A percentile compares a stretch with the other conserved stretches of the same genome.
Evolutionary conservation across 2,113 vertebrate genomes (phyloP).

Genomic region (Echinops telfairi): DNA sequence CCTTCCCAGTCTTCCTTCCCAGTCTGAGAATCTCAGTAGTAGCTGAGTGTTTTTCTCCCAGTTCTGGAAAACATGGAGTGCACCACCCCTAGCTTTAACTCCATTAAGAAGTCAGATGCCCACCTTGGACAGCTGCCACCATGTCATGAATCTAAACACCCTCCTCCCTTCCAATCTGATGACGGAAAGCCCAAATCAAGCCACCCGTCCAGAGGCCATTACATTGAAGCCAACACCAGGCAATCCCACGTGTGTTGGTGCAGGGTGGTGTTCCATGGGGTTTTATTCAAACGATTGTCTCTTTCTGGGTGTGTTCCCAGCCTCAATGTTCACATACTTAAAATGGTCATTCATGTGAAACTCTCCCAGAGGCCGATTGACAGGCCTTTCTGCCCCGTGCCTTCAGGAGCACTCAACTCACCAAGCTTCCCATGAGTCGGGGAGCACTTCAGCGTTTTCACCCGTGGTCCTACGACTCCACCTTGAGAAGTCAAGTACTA

Average conservation of each 20-base stretch:
- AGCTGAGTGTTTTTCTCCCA: rapidly evolving
- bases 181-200: background rate
- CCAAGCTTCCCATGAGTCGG: background rate
- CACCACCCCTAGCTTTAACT: background rate
- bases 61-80: background rate
- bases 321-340: background rate
- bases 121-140: background rate
- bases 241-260: background rate
- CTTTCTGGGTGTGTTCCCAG: background rate
- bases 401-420: background rate
- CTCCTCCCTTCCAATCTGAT: background rate
- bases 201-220: background rate
- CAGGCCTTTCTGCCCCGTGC: background rate
- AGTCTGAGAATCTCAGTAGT: rapidly evolving
- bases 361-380: background rate
- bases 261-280: background rate
- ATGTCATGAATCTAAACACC: background rate
- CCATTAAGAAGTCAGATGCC: background rate
- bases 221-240: background rate
- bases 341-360: background rate
- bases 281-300: background rate
- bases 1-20: too few species aligned
- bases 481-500: background rate
- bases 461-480: background rate
- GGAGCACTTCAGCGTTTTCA: background rate